Evolutionary conservation across 2,888 invertebrate species (phyloP), one percentile per base, ranked within the genome.

Genomic region (Chalcosyrphus nemorum): DNA sequence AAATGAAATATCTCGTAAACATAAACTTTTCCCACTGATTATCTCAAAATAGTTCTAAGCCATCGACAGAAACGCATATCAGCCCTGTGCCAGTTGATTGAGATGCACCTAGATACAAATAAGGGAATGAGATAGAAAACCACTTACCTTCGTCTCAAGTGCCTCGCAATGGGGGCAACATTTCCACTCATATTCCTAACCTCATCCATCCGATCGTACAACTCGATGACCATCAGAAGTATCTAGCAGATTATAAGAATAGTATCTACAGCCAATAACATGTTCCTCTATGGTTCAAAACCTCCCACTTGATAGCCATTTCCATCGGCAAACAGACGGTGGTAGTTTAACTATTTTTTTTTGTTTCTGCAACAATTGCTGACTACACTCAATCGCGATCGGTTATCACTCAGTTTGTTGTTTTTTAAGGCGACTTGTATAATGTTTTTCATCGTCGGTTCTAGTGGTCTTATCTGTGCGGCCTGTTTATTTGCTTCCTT

Each of bases 401-500:
- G 76, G 52, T 59, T 61, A 50, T 68, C 66, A 76, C 11, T 76
- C 59, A 66, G 45, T 32, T 66, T 57, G 13, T n/a, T 47, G 45
- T 32, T 66, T 57, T 19, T n/a, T 47, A 66, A 9, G 24, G 7
- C 24, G 52, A 50, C 47, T 52, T 41, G 38, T 50, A 19, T n/a
- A 29, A 29, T 27, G 3, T n/a, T 45, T 32, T 38, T 41, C 52
- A n/a, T n/a, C 27, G 29, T 19, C 50, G 17, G 38, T 17, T 21
- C 29, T 13, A 4, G 1, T 59, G 15, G 17, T 11, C 13, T 63
- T 63, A 63, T 63, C 63, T 47, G 19, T 9, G 15, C 45, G 45
- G 24, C 29, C 61, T 35, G 24, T 59, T 59, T 59, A 38, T 52
- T 52, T 15, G 27, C 27, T 59, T 24, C 6, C 21, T 21, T 41